phyloP scores from a whole-genome alignment of 2,113 vertebrate species.

The Bubo scandiacus region DNA sequence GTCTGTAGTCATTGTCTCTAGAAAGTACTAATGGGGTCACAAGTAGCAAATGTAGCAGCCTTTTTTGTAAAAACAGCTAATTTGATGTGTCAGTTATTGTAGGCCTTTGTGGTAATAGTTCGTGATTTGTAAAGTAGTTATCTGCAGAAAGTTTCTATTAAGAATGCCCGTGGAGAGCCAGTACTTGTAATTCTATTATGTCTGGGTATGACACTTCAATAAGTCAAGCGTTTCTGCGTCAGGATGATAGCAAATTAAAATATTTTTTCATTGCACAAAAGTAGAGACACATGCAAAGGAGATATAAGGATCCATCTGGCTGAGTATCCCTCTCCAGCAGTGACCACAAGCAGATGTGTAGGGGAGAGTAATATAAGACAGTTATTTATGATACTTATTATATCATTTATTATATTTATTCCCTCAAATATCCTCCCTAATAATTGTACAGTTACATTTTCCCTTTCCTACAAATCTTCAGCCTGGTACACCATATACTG shows the following conservation, averaged over 20 bases:
- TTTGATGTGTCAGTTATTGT: not conserved
- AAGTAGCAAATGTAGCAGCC: not conserved
- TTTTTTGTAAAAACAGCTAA: not conserved
- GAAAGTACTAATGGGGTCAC: not conserved
- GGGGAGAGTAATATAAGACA: not conserved
- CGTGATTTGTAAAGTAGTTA: not conserved
- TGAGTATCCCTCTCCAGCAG: not conserved
- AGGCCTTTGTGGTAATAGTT: not conserved
- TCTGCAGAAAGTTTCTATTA: not conserved
- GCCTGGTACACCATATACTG: not conserved
- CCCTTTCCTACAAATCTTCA: not conserved
- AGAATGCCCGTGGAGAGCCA: accelerated
- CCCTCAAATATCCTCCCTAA: not conserved
- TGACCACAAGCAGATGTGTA: not conserved
- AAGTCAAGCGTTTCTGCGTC: not conserved
- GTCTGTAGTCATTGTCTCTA: not conserved
- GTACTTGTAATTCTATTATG: not conserved
- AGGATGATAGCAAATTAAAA: not conserved
- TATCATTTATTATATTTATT: not conserved
- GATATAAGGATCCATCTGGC: not conserved
- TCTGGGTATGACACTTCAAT: not conserved
- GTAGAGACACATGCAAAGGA: not conserved
- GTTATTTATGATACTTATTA: not conserved
- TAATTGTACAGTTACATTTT: not conserved
- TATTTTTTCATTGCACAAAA: not conserved